Conservation (phyloP, 2,797 vertebrate genomes). For the Mareca strepera region DNA sequence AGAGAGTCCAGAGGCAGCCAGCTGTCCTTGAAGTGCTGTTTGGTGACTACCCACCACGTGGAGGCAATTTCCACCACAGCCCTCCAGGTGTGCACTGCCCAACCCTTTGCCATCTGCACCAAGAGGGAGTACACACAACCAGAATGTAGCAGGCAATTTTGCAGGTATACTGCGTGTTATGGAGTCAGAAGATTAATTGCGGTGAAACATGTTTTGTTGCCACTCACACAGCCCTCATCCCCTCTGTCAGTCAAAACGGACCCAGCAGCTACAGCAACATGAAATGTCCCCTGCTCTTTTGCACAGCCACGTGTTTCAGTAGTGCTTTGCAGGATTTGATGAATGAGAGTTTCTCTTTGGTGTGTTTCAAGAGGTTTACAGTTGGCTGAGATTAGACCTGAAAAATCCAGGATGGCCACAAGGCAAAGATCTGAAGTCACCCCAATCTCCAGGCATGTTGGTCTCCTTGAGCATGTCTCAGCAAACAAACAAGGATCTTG, state of each 20-base stretch:
- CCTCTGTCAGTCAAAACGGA: neutral
- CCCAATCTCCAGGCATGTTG: neutral
- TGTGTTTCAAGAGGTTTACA: neutral
- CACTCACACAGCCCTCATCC: neutral
- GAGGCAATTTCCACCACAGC: neutral
- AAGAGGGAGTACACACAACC: neutral
- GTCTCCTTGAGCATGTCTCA: neutral
- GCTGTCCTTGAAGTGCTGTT: neutral
- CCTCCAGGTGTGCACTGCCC: neutral
- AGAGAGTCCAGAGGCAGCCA: neutral
- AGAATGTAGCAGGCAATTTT: neutral
- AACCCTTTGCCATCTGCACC: neutral
- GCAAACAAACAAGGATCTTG: neutral
- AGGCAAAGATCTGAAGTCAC: neutral
- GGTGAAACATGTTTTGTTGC: neutral
- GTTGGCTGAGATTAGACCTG: neutral
- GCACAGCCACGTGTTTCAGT: neutral
- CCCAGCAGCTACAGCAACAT: accelerated
- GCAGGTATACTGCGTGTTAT: accelerated
- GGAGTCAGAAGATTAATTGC: neutral
- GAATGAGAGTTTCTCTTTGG: neutral
- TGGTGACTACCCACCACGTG: neutral
- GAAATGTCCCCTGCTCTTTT: neutral
- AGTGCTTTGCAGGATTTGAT: neutral
- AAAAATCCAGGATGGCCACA: neutral